phyloP scores from a whole-genome alignment of 2,113 vertebrate species.

The Gymnorhina tibicen region DNA sequence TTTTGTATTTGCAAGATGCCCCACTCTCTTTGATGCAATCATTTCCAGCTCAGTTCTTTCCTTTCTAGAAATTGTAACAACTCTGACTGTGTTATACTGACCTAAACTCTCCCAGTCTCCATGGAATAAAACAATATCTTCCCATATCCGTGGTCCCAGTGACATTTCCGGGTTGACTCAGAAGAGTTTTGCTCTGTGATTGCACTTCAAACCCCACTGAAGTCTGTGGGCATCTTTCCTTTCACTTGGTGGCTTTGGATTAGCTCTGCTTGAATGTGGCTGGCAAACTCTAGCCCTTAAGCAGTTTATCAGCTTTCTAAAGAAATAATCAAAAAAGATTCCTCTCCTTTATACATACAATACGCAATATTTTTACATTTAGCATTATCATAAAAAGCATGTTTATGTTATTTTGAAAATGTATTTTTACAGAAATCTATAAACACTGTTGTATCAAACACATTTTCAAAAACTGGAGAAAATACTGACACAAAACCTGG shows the following conservation, averaged over 20 bases:
- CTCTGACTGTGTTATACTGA: neutral
- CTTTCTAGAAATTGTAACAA: neutral
- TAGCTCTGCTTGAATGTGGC: neutral
- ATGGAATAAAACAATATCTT: neutral
- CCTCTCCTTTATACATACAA: slow-evolving; percentile 60
- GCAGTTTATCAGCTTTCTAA: slow-evolving; percentile 31
- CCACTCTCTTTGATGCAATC: neutral
- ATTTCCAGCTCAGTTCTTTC: neutral
- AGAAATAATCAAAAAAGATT: slow-evolving; percentile 49
- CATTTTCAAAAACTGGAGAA: slow-evolving; percentile 76
- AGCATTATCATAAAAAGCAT: slow-evolving; percentile 72
- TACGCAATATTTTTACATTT: slow-evolving; percentile 63
- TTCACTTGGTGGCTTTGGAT: neutral
- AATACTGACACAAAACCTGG: slow-evolving; percentile 71
- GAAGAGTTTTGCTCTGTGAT: neutral
- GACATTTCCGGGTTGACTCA: neutral
- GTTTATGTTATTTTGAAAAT: slow-evolving; percentile 71
- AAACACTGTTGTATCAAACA: slow-evolving; percentile 79
- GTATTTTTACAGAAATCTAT: slow-evolving; percentile 73
- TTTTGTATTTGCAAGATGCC: neutral
- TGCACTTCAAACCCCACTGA: neutral
- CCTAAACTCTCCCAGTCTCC: neutral
- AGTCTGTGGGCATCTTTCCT: neutral
- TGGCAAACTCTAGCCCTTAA: slow-evolving; percentile 41
- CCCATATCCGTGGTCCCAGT: neutral